Conservation (phyloP, 2,888 invertebrate species). For the Folsomia manolachei region DNA sequence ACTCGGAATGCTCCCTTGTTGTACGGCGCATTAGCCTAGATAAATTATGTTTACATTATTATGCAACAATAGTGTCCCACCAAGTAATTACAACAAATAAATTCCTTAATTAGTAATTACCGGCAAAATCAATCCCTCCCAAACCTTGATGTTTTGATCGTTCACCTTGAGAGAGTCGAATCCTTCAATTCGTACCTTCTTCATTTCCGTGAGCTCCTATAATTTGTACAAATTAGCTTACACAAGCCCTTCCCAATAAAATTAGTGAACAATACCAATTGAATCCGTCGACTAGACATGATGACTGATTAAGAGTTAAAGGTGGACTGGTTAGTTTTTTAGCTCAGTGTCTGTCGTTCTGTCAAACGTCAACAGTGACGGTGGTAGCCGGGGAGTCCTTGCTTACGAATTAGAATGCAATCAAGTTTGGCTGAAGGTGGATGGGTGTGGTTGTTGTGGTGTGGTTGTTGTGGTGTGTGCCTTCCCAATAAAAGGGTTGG, state of each 20-base stretch:
- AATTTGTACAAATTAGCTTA: too few relatives aligned
- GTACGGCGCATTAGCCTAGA: conserved; percentile 23
- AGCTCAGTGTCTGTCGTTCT: too few relatives aligned
- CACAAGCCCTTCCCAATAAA: neutral
- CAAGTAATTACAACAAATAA: too few relatives aligned
- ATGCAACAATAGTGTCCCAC: conserved; percentile 8
- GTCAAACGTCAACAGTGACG: too few relatives aligned
- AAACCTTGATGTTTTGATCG: conserved; percentile 58
- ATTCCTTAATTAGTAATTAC: conserved; percentile 53
- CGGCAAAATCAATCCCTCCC: conserved; percentile 59
- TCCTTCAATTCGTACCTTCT: conserved; percentile 53
- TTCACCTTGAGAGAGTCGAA: conserved; percentile 57
- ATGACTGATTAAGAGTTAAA: too few relatives aligned
- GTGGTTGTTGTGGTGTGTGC: too few relatives aligned
- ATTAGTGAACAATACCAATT: neutral
- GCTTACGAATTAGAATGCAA: too few relatives aligned
- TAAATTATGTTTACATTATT: neutral
- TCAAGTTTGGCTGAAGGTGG: too few relatives aligned
- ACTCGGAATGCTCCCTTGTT: conserved; percentile 29
- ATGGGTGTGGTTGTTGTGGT: too few relatives aligned
- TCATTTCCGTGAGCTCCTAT: conserved; percentile 57
- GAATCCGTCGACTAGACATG: neutral
- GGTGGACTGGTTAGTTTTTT: too few relatives aligned
- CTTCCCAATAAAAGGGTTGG: too few relatives aligned
- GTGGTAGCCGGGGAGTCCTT: too few relatives aligned